These are phyloP conservation scores for Ornithoptera priamus DNA, from an alignment of 2,888 invertebrate genomes.

Conservation along the genomic window DNA sequence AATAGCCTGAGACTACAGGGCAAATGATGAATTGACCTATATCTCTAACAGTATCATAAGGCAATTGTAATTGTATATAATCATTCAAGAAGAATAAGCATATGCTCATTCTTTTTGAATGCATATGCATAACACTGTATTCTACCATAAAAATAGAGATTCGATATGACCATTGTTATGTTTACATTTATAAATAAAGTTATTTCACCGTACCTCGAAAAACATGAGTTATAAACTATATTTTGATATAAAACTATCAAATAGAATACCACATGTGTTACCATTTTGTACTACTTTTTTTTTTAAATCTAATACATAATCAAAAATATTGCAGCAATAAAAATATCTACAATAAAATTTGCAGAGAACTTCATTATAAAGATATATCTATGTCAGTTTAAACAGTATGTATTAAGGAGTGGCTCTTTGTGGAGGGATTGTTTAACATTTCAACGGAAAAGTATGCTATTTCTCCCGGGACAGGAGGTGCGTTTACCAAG, in stretches of 20 bases:
- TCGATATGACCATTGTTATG: neutral
- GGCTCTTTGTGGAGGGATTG: conserved; percentile 38
- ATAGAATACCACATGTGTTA: conserved; percentile 16
- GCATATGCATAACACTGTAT: neutral
- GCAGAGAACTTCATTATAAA: conserved; percentile 4
- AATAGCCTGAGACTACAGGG: too few relatives aligned
- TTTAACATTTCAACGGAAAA: conserved; percentile 50
- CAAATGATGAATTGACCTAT: conserved; percentile 20
- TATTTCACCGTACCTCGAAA: conserved; percentile 9
- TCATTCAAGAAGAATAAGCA: conserved; percentile 1
- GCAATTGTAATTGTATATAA: neutral
- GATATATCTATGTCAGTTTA: conserved; percentile 33
- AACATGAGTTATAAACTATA: conserved; percentile 3
- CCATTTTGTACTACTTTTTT: conserved; percentile 24
- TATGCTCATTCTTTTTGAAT: neutral
- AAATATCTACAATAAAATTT: conserved; percentile 1
- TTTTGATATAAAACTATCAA: conserved; percentile 10
- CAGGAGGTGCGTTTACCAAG: conserved; percentile 58
- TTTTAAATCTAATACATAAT: neutral
- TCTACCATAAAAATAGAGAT: neutral
- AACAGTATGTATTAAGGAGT: conserved; percentile 56
- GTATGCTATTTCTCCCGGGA: conserved; percentile 52
- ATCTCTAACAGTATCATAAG: conserved; percentile 2
- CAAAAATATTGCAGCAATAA: neutral
- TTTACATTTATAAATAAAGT: neutral